Evolutionary conservation across 2,797 vertebrate genomes (phyloP).

Genomic region (Eulemur rubriventer): DNA sequence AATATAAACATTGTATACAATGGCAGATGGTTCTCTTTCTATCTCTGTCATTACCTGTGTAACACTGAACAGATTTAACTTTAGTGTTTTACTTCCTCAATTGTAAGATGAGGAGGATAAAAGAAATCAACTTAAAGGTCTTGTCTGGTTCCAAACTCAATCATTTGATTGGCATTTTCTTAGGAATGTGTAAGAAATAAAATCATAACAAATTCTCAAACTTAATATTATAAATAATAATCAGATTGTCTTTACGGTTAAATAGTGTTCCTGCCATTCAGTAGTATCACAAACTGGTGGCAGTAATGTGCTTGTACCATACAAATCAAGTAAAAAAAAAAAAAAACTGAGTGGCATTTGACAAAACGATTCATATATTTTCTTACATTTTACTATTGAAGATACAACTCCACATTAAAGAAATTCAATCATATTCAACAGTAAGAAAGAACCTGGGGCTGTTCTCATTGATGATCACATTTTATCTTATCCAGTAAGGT

Average conservation of each 20-base stretch:
- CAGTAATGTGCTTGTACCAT: not conserved
- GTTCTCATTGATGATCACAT: not conserved
- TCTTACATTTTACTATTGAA: slow-evolving; percentile 5
- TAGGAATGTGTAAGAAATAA: not conserved
- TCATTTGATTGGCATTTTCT: not conserved
- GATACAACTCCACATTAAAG: not conserved
- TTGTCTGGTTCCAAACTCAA: not conserved
- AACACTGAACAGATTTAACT: not conserved
- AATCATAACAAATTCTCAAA: not conserved
- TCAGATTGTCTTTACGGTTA: not conserved
- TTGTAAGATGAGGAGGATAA: not conserved
- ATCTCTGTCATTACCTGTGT: not conserved
- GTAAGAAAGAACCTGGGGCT: not conserved
- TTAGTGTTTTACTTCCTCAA: not conserved
- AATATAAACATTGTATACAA: not conserved
- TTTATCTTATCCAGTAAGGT: not conserved
- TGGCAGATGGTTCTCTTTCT: not conserved
- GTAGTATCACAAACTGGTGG: not conserved
- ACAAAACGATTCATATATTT: not conserved
- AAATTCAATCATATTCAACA: not conserved
- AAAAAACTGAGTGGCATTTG: not conserved
- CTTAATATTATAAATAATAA: not conserved
- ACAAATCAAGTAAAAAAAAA: not conserved
- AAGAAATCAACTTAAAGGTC: slow-evolving; percentile 1
- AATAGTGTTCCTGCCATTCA: not conserved